Conservation (phyloP, 2,888 invertebrate species). For the Trypoxylon attenuatum region DNA sequence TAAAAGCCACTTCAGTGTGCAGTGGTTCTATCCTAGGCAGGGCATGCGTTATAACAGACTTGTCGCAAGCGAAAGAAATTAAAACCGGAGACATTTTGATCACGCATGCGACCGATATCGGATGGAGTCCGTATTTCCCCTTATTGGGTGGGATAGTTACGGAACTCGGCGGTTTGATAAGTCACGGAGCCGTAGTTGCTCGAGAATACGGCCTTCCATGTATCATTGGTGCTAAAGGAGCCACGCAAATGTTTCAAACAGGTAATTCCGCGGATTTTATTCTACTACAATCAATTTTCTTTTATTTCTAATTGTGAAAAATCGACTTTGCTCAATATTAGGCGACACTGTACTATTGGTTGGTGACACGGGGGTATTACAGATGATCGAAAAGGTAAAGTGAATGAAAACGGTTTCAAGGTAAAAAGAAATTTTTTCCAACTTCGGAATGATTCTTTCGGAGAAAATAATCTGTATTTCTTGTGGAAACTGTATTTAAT, state of each 20-base stretch:
- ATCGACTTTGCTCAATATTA: constrained; percentile 22
- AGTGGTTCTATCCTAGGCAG: constrained; percentile 81
- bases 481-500: constrained; percentile 2
- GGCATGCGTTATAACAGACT: constrained; percentile 83
- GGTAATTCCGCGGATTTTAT: constrained; percentile 72
- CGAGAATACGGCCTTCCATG: constrained; percentile 90
- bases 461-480: no score
- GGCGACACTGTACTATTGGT: constrained; percentile 53
- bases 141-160: constrained; percentile 86
- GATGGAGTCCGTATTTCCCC: constrained; percentile 91
- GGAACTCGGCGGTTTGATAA: constrained; percentile 88
- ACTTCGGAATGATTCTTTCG: neutral
- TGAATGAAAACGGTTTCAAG: neutral
- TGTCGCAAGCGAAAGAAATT: constrained; percentile 78
- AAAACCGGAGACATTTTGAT: constrained; percentile 82
- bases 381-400: constrained; percentile 38
- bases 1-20: constrained; percentile 83
- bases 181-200: constrained; percentile 90
- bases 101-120: constrained; percentile 86
- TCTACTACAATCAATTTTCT: no score
- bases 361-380: constrained; percentile 48
- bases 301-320: neutral
- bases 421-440: neutral
- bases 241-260: constrained; percentile 82
- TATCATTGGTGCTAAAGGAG: constrained; percentile 83